phyloP scores from a whole-genome alignment of 1,140 invertebrate genomes.

The Drosophila insularis region DNA sequence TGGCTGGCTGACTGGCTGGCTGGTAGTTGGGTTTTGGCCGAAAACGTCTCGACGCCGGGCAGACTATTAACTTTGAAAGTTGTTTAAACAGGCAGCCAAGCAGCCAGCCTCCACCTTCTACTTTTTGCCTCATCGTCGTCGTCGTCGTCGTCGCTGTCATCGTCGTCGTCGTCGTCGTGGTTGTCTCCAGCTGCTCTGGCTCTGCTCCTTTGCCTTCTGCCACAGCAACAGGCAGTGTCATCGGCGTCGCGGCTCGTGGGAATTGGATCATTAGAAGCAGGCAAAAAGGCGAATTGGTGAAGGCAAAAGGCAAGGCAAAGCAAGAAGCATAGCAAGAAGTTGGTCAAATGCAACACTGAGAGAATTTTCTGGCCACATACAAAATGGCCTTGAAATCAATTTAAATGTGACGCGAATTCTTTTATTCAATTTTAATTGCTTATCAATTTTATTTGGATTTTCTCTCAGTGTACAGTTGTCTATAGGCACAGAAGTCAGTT shows the following conservation, averaged over 20 bases:
- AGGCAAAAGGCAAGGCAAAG: constrained; percentile 17
- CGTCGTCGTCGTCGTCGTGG: constrained; percentile 14
- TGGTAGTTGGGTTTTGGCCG: constrained; percentile 55
- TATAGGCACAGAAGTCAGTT: constrained; percentile 38
- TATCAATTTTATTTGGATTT: background rate
- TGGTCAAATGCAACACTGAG: constrained; percentile 61
- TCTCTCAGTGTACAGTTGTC: constrained; percentile 32
- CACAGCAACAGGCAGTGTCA: constrained; percentile 67
- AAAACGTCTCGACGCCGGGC: constrained; percentile 71
- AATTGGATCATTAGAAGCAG: constrained; percentile 80
- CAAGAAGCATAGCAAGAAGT: constrained; percentile 60
- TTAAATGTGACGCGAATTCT: background rate
- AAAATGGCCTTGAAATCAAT: constrained; percentile 1
- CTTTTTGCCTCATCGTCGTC: constrained; percentile 54
- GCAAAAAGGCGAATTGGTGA: constrained; percentile 45
- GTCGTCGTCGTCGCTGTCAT: background rate
- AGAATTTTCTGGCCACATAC: constrained; percentile 7
- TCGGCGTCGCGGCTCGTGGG: constrained; percentile 76
- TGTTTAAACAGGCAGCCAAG: constrained; percentile 73
- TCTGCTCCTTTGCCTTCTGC: constrained; percentile 55
- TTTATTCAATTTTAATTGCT: background rate
- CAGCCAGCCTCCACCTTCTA: constrained; percentile 74
- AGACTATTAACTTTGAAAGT: constrained; percentile 81
- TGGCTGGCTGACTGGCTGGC: constrained; percentile 44
- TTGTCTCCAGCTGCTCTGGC: constrained; percentile 46